A percentile compares a stretch with the other conserved stretches of the same genome.
Evolutionary conservation across 2,797 vertebrate genomes (phyloP).

Genomic region (Danio aesculapii): DNA sequence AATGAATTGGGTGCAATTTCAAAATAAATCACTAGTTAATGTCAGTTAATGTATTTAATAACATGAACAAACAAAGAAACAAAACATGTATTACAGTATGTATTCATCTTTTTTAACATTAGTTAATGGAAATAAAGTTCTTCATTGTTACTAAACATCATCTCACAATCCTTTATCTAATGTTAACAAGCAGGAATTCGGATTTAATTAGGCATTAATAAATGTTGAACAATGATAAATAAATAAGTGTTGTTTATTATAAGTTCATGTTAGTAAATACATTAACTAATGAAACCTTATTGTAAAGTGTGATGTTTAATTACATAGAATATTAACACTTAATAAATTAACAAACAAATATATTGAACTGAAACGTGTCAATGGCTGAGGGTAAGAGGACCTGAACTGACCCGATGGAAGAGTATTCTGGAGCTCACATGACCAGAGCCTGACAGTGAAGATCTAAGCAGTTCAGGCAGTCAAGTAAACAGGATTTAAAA

Average conservation of each 20-base stretch:
- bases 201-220: background rate
- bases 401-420: background rate
- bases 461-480: constrained; percentile 30
- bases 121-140: no score
- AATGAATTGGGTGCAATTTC: background rate
- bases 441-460: background rate
- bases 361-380: constrained; percentile 6
- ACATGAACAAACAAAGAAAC: no score
- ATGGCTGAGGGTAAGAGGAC: background rate
- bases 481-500: constrained; percentile 43
- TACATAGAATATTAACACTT: background rate
- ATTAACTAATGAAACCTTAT: no score
- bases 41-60: no score
- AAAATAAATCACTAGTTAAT: background rate
- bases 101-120: no score
- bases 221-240: background rate
- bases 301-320: no score
- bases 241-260: no score
- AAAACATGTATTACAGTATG: no score
- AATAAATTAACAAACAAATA: background rate
- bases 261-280: no score
- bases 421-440: constrained; percentile 3
- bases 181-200: no score
- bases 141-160: no score
- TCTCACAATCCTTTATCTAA: no score